These are phyloP conservation scores for Phocoena sinus DNA, from an alignment of 2,113 vertebrate species.

Conservation along the genomic window DNA sequence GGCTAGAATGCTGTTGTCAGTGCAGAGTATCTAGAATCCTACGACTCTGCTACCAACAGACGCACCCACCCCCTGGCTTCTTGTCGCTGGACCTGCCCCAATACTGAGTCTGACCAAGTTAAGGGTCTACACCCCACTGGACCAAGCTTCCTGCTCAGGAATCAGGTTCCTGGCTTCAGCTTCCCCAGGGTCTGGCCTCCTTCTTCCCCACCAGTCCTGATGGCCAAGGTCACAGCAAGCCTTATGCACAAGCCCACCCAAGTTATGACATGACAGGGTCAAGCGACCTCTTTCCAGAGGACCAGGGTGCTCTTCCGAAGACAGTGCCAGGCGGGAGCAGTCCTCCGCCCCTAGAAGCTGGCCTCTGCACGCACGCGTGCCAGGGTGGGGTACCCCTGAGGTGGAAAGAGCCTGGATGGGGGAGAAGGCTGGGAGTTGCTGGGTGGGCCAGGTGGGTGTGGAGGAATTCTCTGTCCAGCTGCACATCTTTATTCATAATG, in stretches of 20 bases:
- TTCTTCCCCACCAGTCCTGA: background rate
- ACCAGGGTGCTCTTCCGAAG: background rate
- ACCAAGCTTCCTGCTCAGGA: background rate
- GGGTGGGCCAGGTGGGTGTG: constrained; percentile 67
- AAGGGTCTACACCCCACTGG: background rate
- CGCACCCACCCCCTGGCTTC: background rate
- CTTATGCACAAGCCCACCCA: background rate
- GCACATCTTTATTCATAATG: constrained; percentile 74
- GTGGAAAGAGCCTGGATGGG: background rate
- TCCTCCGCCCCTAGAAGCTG: background rate
- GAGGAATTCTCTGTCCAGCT: constrained; percentile 70
- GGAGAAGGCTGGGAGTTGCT: background rate
- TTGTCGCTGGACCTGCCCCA: background rate
- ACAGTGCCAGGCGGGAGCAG: background rate
- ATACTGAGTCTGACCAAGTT: background rate
- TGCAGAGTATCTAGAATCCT: background rate
- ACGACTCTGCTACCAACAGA: background rate
- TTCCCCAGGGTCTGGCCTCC: background rate
- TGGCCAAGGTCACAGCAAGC: background rate
- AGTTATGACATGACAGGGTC: background rate
- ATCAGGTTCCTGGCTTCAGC: background rate
- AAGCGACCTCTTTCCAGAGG: background rate
- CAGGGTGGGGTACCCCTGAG: background rate
- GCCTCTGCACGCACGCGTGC: background rate
- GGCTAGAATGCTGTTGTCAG: background rate